phyloP scores from a whole-genome alignment of 92 coral and sea anemone genomes.

The Virgularia gustaviana region DNA sequence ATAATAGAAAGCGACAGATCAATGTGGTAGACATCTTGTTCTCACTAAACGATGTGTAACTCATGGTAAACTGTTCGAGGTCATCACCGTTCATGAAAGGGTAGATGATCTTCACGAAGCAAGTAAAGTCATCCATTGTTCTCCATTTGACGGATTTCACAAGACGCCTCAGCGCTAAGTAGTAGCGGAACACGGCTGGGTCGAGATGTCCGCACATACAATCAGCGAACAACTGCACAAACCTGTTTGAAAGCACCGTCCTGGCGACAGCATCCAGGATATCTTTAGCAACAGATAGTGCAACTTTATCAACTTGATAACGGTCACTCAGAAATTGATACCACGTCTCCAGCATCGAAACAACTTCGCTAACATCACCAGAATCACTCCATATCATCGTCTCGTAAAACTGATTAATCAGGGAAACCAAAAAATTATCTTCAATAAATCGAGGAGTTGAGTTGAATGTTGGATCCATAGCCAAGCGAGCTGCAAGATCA shows the following conservation, averaged over 20 bases:
- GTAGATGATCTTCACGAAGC: conserved; percentile 72
- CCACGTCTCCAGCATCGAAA: conserved; percentile 73
- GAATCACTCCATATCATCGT: conserved; percentile 78
- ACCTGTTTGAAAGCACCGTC: conserved; percentile 59
- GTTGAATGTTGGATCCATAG: neutral
- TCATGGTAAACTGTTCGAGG: conserved; percentile 95
- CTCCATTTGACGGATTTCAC: conserved; percentile 79
- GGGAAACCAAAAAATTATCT: conserved; percentile 2
- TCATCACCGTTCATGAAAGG: conserved; percentile 98
- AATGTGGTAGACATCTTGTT: conserved; percentile 80
- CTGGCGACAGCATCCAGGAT: conserved; percentile 71
- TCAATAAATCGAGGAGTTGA: conserved; percentile 4
- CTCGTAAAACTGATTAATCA: conserved; percentile 65
- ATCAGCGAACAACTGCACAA: conserved; percentile 83
- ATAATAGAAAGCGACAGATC: conserved; percentile 78
- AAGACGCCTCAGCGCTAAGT: conserved; percentile 71
- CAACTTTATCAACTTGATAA: conserved; percentile 68
- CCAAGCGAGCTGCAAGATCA: conserved; percentile 3
- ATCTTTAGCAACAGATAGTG: conserved; percentile 72
- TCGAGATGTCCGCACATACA: conserved; percentile 89
- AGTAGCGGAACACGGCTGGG: conserved; percentile 82
- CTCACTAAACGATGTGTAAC: conserved; percentile 93
- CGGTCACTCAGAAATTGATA: conserved; percentile 77
- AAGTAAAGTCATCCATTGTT: conserved; percentile 70
- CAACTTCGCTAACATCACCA: conserved; percentile 75